These are phyloP conservation scores for Eurois occulta DNA, from an alignment of 2,888 invertebrate species.

Conservation along the genomic window DNA sequence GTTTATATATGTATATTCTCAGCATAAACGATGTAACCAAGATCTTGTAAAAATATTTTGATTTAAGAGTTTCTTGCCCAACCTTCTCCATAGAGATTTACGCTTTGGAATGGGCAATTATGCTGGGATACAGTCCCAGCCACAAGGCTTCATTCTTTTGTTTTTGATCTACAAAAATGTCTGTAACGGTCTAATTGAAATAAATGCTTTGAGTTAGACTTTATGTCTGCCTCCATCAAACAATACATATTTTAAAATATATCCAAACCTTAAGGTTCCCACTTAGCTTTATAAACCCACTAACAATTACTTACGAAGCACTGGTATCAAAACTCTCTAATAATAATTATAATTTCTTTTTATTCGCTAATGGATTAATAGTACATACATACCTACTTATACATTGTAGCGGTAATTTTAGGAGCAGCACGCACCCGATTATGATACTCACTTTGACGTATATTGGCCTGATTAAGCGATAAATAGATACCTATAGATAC, in stretches of 20 bases:
- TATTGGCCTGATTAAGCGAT: slow-evolving; percentile 25
- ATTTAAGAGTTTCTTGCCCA: too few relatives aligned
- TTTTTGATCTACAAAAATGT: too few relatives aligned
- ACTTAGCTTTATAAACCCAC: slow-evolving; percentile 7
- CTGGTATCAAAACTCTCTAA: background rate
- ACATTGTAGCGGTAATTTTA: slow-evolving; percentile 7
- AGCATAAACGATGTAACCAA: too few relatives aligned
- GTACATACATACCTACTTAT: background rate
- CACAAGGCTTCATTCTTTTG: too few relatives aligned
- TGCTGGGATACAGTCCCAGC: too few relatives aligned
- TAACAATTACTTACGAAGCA: slow-evolving; percentile 19
- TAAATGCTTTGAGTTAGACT: too few relatives aligned
- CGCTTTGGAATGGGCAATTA: too few relatives aligned
- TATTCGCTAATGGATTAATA: slow-evolving; percentile 46
- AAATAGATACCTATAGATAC: background rate
- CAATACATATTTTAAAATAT: background rate
- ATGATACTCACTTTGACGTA: slow-evolving; percentile 20
- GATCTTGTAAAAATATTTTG: too few relatives aligned
- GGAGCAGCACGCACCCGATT: slow-evolving; percentile 28
- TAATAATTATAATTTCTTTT: slow-evolving; percentile 6
- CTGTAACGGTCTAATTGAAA: too few relatives aligned
- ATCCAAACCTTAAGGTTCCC: background rate
- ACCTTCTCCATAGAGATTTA: too few relatives aligned
- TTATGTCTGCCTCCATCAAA: background rate
- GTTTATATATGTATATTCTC: too few relatives aligned